phyloP scores from a whole-genome alignment of 2,113 vertebrate species.

The Scartelaos histophorus region DNA sequence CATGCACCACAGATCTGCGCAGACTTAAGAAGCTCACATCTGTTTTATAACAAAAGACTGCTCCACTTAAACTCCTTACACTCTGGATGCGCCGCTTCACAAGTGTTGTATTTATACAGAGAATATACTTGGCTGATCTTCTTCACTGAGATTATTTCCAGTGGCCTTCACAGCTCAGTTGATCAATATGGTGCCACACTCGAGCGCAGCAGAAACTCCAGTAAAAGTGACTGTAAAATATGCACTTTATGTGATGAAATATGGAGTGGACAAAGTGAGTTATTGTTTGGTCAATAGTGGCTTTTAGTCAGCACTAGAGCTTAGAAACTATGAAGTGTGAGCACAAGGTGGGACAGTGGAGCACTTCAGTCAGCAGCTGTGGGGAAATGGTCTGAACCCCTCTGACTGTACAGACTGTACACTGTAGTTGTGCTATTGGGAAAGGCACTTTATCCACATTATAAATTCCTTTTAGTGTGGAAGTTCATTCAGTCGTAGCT shows the following conservation, averaged over 20 bases:
- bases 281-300: neutral
- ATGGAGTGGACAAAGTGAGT: neutral
- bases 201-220: neutral
- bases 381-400: neutral
- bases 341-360: neutral
- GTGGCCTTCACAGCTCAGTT: conserved; percentile 20
- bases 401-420: neutral
- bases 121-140: conserved; percentile 38
- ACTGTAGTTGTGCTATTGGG: too few relatives aligned
- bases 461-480: too few relatives aligned
- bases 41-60: conserved; percentile 43
- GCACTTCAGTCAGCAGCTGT: neutral
- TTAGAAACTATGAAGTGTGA: neutral
- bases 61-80: conserved; percentile 33
- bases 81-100: conserved; percentile 17
- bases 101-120: conserved; percentile 38
- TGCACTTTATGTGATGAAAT: neutral
- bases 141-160: conserved; percentile 11
- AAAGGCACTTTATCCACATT: too few relatives aligned
- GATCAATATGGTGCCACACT: conserved; percentile 23
- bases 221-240: conserved; percentile 2
- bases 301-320: neutral
- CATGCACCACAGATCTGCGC: conserved; percentile 44
- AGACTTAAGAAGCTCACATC: conserved; percentile 47
- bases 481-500: too few relatives aligned